A percentile compares a stretch with the other conserved stretches of the same genome.
Evolutionary conservation across 2,888 invertebrate genomes (phyloP).

Genomic region (Hyposoter didymator): DNA sequence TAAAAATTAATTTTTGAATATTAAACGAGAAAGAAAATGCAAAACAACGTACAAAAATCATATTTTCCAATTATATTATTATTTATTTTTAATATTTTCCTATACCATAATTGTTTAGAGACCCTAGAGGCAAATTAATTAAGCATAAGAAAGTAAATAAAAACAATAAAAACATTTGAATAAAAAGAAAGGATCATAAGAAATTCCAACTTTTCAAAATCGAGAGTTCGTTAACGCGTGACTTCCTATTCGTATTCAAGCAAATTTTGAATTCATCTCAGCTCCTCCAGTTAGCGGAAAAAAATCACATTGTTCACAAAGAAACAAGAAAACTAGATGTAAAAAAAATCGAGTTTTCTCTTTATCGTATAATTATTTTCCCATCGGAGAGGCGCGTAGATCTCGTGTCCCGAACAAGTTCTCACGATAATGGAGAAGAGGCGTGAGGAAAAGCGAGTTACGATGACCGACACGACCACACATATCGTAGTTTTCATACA

Average conservation of each 20-base stretch:
- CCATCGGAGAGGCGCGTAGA: background rate
- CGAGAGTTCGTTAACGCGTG: too few relatives aligned
- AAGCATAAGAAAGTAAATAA: too few relatives aligned
- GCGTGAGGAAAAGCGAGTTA: conserved; percentile 46
- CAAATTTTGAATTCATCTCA: background rate
- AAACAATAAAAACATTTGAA: too few relatives aligned
- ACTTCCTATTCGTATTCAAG: background rate
- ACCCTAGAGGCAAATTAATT: too few relatives aligned
- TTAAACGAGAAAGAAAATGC: too few relatives aligned
- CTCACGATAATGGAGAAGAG: conserved; percentile 42
- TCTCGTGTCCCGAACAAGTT: background rate
- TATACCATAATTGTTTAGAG: too few relatives aligned
- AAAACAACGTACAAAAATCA: too few relatives aligned
- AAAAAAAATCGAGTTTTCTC: conserved; percentile 4
- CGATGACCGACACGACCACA: conserved; percentile 51
- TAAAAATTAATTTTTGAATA: too few relatives aligned
- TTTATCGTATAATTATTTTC: conserved; percentile 6
- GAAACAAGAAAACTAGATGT: background rate
- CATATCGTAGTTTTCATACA: conserved; percentile 20
- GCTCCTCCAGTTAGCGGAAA: background rate
- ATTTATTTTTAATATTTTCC: too few relatives aligned
- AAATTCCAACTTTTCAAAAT: too few relatives aligned
- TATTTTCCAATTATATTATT: too few relatives aligned
- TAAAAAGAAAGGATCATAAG: too few relatives aligned
- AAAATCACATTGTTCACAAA: background rate